Conservation (phyloP, 2,888 invertebrate species). For the Ganaspis brasiliensis region DNA sequence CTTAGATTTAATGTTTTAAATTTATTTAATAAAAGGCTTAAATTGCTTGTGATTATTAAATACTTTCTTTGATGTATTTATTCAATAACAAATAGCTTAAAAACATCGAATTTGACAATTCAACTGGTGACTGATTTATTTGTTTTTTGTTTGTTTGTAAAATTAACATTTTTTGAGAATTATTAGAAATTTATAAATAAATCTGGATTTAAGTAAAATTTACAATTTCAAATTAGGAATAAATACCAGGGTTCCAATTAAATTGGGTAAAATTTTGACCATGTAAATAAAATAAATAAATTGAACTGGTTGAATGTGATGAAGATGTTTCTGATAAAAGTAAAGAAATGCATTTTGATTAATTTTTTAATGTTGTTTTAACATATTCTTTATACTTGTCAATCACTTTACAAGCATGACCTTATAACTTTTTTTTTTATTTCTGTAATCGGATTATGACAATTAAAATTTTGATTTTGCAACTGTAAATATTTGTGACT, state of each 20-base stretch:
- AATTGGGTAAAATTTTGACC: too few relatives aligned
- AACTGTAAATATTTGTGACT: conserved; percentile 49
- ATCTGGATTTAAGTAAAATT: too few relatives aligned
- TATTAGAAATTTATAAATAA: too few relatives aligned
- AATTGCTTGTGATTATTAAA: background rate
- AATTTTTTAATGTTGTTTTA: background rate
- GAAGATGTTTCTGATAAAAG: background rate
- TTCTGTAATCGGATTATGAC: background rate
- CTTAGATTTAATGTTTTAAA: background rate
- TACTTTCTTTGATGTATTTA: conserved; percentile 12
- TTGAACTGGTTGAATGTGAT: background rate
- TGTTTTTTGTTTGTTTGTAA: too few relatives aligned
- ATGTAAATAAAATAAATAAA: too few relatives aligned
- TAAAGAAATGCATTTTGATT: background rate
- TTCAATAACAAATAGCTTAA: background rate
- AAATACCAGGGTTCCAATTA: too few relatives aligned
- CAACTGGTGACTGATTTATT: too few relatives aligned
- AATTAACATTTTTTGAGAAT: too few relatives aligned
- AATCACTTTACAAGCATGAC: background rate
- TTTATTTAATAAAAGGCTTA: background rate
- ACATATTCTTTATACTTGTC: background rate
- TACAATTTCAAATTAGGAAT: too few relatives aligned
- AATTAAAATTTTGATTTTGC: background rate
- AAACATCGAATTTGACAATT: background rate
- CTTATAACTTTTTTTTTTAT: background rate